Evolutionary conservation across 2,888 invertebrate species (phyloP).

Genomic region (Gortyna flavago): DNA sequence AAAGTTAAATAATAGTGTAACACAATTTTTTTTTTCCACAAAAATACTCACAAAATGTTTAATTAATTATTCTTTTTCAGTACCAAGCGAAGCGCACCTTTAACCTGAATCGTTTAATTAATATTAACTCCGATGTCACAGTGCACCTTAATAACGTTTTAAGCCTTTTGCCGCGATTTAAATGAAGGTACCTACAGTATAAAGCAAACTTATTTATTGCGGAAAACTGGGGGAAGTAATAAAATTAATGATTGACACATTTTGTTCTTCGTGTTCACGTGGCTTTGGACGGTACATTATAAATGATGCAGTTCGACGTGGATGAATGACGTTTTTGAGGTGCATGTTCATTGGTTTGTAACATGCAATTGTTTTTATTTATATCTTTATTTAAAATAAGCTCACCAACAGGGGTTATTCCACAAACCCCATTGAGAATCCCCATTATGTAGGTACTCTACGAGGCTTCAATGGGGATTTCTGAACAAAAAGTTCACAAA

Average conservation of each 20-base stretch:
- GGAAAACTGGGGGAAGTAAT: constrained; percentile 41
- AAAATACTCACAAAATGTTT: neutral
- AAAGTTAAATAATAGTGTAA: neutral
- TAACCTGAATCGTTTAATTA: constrained; percentile 70
- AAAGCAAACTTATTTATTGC: constrained; percentile 36
- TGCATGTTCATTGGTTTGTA: constrained; percentile 1
- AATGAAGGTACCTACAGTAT: constrained; percentile 4
- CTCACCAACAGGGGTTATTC: too few relatives aligned
- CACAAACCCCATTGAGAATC: too few relatives aligned
- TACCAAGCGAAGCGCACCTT: constrained; percentile 52
- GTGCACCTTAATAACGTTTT: constrained; percentile 65
- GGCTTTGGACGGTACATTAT: constrained; percentile 13
- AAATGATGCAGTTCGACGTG: constrained; percentile 21
- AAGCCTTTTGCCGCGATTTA: constrained; percentile 29
- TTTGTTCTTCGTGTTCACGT: neutral
- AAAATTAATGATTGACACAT: constrained; percentile 47
- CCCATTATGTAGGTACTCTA: too few relatives aligned
- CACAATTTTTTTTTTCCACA: neutral
- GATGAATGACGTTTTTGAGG: constrained; percentile 6
- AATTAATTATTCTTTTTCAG: neutral
- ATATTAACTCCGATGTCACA: constrained; percentile 71
- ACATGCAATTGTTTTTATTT: constrained; percentile 2
- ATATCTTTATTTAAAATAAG: too few relatives aligned
- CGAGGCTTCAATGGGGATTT: too few relatives aligned
- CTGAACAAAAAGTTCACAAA: too few relatives aligned